Evolutionary conservation across 2,113 vertebrate genomes (phyloP).

Genomic region (Scolopax mira): DNA sequence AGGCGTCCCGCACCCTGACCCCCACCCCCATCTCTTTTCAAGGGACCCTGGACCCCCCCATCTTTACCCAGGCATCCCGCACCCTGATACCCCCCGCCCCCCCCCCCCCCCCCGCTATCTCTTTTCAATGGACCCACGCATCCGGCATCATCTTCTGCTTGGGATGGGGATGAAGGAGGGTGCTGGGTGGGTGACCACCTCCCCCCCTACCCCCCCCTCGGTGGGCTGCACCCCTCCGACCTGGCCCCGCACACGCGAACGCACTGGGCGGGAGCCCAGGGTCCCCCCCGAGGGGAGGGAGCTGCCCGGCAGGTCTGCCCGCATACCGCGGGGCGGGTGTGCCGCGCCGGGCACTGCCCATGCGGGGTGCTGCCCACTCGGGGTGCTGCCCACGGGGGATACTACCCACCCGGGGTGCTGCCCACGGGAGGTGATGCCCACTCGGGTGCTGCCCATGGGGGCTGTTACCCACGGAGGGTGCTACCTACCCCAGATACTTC

Average conservation of each 20-base stretch:
- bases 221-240: neutral
- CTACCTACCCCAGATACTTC: too few relatives aligned
- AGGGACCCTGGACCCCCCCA: too few relatives aligned
- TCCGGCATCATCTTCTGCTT: neutral
- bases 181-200: neutral
- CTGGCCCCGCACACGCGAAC: neutral
- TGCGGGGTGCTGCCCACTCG: neutral
- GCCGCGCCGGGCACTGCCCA: neutral
- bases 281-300: neutral
- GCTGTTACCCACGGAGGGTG: too few relatives aligned
- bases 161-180: neutral
- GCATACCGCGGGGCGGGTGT: neutral
- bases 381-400: neutral
- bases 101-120: too few relatives aligned
- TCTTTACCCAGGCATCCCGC: rapidly evolving
- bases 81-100: neutral
- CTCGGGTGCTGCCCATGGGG: too few relatives aligned
- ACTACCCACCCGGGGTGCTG: neutral
- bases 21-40: neutral
- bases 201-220: too few relatives aligned
- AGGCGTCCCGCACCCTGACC: neutral
- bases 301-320: neutral
- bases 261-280: neutral
- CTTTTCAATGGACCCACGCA: too few relatives aligned
- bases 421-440: neutral